These are phyloP conservation scores for Dione juno DNA, from an alignment of 2,888 invertebrate species.

Conservation along the genomic window DNA sequence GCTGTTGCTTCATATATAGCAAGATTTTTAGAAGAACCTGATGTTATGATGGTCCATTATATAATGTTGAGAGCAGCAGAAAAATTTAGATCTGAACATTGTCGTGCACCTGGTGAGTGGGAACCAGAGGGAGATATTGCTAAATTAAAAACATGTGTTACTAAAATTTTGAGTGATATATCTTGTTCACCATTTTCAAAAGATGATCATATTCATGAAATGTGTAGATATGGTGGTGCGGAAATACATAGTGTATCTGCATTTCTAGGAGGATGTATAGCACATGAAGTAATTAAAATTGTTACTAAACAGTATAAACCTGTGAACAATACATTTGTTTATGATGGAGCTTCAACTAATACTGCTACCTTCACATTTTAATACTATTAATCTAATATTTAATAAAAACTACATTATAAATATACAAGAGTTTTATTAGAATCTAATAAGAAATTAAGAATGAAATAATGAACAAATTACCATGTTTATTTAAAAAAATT, in stretches of 20 bases:
- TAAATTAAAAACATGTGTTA: conserved; percentile 89
- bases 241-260: conserved; percentile 98
- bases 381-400: conserved; percentile 47
- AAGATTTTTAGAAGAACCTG: conserved; percentile 90
- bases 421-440: conserved; percentile 24
- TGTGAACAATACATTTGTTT: conserved; percentile 96
- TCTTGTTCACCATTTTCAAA: conserved; percentile 90
- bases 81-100: conserved; percentile 93
- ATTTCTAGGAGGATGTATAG: conserved; percentile 94
- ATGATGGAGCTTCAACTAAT: conserved; percentile 95
- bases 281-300: conserved; percentile 98
- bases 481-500: background rate
- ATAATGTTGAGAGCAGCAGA: conserved; percentile 95
- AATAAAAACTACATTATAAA: conserved; percentile 35
- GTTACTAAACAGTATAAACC: conserved; percentile 98
- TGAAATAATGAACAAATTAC: background rate
- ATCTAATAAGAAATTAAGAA: conserved; percentile 22
- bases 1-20: conserved; percentile 84
- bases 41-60: conserved; percentile 94
- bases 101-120: conserved; percentile 94
- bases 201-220: conserved; percentile 97
- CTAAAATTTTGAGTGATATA: conserved; percentile 93
- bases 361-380: conserved; percentile 91
- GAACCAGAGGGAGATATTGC: conserved; percentile 95
- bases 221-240: conserved; percentile 96